Evolutionary conservation across 1,140 invertebrate genomes (phyloP), one percentile per base, ranked within the genome.

Genomic region (Parapsyche elsis): DNA sequence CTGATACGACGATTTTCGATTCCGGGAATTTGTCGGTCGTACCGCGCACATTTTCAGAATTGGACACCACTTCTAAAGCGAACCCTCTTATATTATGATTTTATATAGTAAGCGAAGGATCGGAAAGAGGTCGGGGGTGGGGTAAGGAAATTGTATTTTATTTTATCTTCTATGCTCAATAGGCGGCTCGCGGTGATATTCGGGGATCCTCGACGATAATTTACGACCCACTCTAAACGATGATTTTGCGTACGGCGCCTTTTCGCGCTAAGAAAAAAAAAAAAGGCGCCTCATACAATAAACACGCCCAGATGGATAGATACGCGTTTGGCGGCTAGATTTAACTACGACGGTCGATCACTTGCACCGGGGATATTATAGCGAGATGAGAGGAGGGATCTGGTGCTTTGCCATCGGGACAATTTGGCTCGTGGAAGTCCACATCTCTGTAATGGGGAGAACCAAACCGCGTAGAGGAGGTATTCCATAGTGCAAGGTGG

Each of bases 171-270:
- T 5, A 21, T 16, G 57, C 57, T 61, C 57, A 61, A 61, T 61
- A 61, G 21, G 57, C 57, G 57, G n/a, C 30, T 38, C 30, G 30
- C 30, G 30, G 30, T 61, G 57, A 61, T 61, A 61, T 61, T 61
- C 57, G 9, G 16, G 57, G 57, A 61, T 61, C 57, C 57, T 7
- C 16, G 57, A 16, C 57, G 57, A 61, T 61, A 61, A 61, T 61
- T 61, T 61, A 61, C 57, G 57, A 21, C n/a, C 57, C 57, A 61
- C 57, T 61, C 57, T 61, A 61, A 61, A 21, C 57, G 57, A 61
- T 61, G 57, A 19, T 61, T 38, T 38, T 21, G 57, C 57, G 57
- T 19, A 57, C 14, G 53, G 4, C 4, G 53, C n/a, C n/a, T n/a
- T n/a, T 38, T 38, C 30, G 7, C 30, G 30, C 30, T n/a, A n/a